A percentile compares a stretch with the other conserved stretches of the same genome.
phyloP scores from a whole-genome alignment of 2,113 vertebrate species.

The Nibea coibor region DNA sequence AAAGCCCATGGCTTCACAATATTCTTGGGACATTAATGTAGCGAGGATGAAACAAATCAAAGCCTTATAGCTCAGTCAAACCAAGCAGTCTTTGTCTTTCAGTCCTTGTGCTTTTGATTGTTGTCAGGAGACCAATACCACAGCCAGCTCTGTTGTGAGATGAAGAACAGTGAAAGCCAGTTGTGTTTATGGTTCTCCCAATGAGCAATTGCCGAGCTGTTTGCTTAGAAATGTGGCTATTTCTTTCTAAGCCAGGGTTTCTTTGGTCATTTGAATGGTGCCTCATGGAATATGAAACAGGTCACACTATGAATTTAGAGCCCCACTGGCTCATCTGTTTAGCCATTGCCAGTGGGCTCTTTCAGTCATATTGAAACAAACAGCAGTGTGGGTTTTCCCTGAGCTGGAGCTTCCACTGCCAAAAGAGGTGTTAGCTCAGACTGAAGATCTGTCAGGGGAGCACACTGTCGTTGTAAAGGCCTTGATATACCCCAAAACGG shows the following conservation, averaged over 20 bases:
- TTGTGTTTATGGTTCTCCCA: slow-evolving; percentile 51
- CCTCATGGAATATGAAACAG: slow-evolving; percentile 32
- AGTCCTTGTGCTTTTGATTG: slow-evolving; percentile 39
- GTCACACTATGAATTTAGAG: slow-evolving; percentile 33
- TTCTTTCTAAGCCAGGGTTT: slow-evolving; percentile 29
- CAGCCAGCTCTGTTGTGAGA: slow-evolving; percentile 12
- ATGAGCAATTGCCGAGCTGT: slow-evolving; percentile 47
- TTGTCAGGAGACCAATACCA: slow-evolving; percentile 38
- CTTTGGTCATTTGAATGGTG: slow-evolving; percentile 53
- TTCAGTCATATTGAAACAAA: slow-evolving; percentile 51
- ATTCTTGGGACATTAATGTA: slow-evolving; percentile 65
- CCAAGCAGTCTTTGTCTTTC: not conserved
- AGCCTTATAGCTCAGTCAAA: slow-evolving; percentile 66
- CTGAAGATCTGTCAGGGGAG: slow-evolving; percentile 29
- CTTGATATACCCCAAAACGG: slow-evolving; percentile 9
- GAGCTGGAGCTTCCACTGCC: slow-evolving; percentile 17
- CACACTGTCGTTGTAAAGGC: slow-evolving; percentile 35
- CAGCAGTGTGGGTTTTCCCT: slow-evolving; percentile 24
- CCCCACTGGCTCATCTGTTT: slow-evolving; percentile 45
- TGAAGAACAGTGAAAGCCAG: slow-evolving; percentile 10
- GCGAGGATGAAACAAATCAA: slow-evolving; percentile 80
- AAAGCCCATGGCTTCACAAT: slow-evolving; percentile 24
- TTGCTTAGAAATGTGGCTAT: slow-evolving; percentile 29
- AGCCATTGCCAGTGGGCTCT: slow-evolving; percentile 23
- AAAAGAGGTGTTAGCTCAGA: slow-evolving; percentile 49